Evolutionary conservation across 2,797 vertebrate species (phyloP), one percentile per base, ranked within the genome.

Genomic region (Heterohyrax brucei): DNA sequence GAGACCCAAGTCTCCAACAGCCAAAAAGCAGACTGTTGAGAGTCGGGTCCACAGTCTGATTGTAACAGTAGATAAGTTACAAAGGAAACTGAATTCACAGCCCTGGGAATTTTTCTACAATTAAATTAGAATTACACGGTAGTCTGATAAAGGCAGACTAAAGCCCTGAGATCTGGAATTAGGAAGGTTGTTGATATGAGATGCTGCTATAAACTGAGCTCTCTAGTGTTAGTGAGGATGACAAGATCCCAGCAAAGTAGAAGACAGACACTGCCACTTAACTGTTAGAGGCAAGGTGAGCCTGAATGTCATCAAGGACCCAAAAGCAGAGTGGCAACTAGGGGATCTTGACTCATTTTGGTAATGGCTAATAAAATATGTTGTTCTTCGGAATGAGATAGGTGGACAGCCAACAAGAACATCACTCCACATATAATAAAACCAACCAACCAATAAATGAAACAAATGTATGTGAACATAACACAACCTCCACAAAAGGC

Each of bases 401-500:
- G 53, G 13, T 56, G 53, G 53, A 56, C 12, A 56, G 53, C 53
- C 12, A 56, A 56, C 48, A 70, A 48, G 28, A 18, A 21, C 9
- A 48, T 56, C 96, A 26, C 61, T 86, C 90, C 7, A 13, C 5
- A 44, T 72, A 44, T 64, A 80, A 19, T n/a, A 83, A 86, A 85
- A 30, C 44, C 53, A 56, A 12, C 53, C 53, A 56, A 56, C 53
- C 53, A 56, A 56, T 13, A 21, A 53, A 72, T 21, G 64, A 13
- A 48, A 28, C 53, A 73, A 80, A 18, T 87, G 33, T 61, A 61
- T 13, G 5, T 66, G 77, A 86, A 28, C 64, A 70, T 3, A 78
- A 28, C 18, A 83, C 39, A 39, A 39, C 39, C 39, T 39, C 39
- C 39, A 39, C 39, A 39, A 39, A 39, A 39, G 39, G 39, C 39